phyloP scores from a whole-genome alignment of 2,888 invertebrate genomes.

The Drosophila pseudotalamancana region DNA sequence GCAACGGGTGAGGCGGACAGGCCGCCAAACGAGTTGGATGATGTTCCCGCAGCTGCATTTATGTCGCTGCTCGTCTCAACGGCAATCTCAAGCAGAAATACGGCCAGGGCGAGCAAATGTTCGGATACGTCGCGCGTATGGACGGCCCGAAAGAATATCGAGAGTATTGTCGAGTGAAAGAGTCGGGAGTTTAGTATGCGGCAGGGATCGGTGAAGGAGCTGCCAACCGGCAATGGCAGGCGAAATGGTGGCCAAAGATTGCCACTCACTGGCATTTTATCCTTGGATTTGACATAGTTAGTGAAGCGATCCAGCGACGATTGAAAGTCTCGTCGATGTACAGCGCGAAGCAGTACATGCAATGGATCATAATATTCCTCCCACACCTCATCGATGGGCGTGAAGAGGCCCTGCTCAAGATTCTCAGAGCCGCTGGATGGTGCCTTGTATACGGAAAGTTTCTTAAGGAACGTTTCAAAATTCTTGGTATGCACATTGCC shows the following conservation, averaged over 20 bases:
- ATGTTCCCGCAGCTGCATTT: slow-evolving; percentile 23
- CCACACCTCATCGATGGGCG: slow-evolving; percentile 95
- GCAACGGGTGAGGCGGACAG: slow-evolving; percentile 50
- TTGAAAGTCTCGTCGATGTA: slow-evolving; percentile 96
- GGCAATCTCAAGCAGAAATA: slow-evolving; percentile 94
- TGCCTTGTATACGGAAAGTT: slow-evolving; percentile 93
- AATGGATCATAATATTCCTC: slow-evolving; percentile 96
- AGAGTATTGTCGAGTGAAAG: slow-evolving; percentile 87
- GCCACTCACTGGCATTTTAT: slow-evolving; percentile 86
- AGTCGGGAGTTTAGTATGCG: slow-evolving; percentile 83
- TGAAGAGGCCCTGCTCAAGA: slow-evolving; percentile 95
- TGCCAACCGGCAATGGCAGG: slow-evolving; percentile 87
- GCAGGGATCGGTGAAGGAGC: slow-evolving; percentile 88
- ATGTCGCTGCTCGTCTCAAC: slow-evolving; percentile 85
- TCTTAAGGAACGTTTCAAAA: slow-evolving; percentile 93
- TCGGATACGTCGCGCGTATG: slow-evolving; percentile 91
- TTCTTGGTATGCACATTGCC: slow-evolving; percentile 95
- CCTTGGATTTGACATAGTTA: slow-evolving; percentile 88
- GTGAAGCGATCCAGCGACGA: slow-evolving; percentile 96
- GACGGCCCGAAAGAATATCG: slow-evolving; percentile 93
- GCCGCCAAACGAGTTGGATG: background rate
- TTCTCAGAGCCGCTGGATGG: slow-evolving; percentile 90
- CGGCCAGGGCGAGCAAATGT: slow-evolving; percentile 93
- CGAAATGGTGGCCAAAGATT: slow-evolving; percentile 93
- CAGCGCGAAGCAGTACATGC: slow-evolving; percentile 94